These are phyloP conservation scores for Pristionchus fissidentatus DNA, from an alignment of 2,888 invertebrate genomes.

Conservation along the genomic window DNA sequence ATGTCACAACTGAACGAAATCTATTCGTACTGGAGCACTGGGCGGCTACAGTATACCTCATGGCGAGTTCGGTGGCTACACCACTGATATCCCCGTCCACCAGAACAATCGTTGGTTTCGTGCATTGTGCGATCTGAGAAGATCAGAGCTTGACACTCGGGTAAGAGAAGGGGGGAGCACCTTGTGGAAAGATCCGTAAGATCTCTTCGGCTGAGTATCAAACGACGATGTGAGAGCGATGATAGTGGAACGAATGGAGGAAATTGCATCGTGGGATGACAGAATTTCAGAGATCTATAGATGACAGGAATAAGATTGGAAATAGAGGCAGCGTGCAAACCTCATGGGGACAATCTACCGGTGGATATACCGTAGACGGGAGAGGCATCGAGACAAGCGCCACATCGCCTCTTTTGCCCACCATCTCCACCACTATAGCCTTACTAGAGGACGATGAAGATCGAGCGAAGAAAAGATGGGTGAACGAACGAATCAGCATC, in stretches of 20 bases:
- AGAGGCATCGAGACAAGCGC: background rate
- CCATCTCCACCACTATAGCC: background rate
- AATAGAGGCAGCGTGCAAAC: background rate
- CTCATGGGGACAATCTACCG: background rate
- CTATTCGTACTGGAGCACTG: background rate
- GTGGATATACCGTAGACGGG: background rate
- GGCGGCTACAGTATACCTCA: slow-evolving; percentile 83
- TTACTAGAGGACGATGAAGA: background rate
- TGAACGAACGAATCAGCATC: background rate
- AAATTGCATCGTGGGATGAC: slow-evolving; percentile 83
- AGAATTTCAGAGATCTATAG: slow-evolving; percentile 80
- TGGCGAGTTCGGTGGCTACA: slow-evolving; percentile 96
- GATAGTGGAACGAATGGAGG: slow-evolving; percentile 86
- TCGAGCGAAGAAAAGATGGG: background rate
- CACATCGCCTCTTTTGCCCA: background rate
- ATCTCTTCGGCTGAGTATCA: slow-evolving; percentile 80
- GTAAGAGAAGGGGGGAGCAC: background rate
- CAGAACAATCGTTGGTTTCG: slow-evolving; percentile 92
- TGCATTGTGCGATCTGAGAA: slow-evolving; percentile 86
- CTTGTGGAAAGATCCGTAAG: background rate
- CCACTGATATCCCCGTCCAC: slow-evolving; percentile 99
- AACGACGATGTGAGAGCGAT: slow-evolving; percentile 85
- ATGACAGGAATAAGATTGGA: background rate
- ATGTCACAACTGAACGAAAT: slow-evolving; percentile 85
- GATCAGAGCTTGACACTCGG: slow-evolving; percentile 81